phyloP scores from a whole-genome alignment of 1,140 invertebrate species.

The Palaemon carinicauda region DNA sequence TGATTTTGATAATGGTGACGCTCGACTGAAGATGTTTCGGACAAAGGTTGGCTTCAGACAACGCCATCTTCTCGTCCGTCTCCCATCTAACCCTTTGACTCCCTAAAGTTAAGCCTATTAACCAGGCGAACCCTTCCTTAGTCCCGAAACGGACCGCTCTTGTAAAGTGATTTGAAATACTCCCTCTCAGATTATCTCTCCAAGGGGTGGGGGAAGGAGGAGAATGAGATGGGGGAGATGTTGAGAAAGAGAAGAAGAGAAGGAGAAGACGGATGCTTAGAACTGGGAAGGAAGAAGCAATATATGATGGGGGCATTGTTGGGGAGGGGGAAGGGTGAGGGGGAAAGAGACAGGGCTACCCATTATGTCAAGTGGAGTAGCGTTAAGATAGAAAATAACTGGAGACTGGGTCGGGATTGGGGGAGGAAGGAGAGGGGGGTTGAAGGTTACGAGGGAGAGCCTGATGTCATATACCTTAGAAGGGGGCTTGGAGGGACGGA shows the following conservation, averaged over 20 bases:
- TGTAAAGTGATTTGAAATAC: neutral
- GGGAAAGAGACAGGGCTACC: no score
- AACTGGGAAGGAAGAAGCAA: neutral
- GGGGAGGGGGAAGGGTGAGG: neutral
- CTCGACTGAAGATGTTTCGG: no score
- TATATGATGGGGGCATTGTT: neutral
- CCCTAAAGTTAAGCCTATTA: constrained; percentile 37
- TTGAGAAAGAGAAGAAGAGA: neutral
- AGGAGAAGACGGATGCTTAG: neutral
- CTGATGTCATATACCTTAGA: no score
- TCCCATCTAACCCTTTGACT: constrained; percentile 19
- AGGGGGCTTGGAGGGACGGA: neutral
- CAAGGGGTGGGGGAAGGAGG: neutral
- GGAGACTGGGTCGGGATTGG: neutral
- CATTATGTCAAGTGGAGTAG: no score
- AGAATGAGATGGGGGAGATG: neutral
- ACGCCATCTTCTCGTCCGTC: constrained; percentile 1
- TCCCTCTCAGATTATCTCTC: constrained; percentile 9
- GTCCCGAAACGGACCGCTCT: neutral
- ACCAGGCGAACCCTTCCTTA: neutral
- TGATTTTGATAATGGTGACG: no score
- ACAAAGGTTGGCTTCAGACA: neutral
- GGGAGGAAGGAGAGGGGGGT: neutral
- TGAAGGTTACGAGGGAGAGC: neutral
- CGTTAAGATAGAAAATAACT: no score